A percentile compares a stretch with the other conserved stretches of the same genome.
phyloP scores from a whole-genome alignment of 1,140 invertebrate species.

The Semibalanus balanoides region DNA sequence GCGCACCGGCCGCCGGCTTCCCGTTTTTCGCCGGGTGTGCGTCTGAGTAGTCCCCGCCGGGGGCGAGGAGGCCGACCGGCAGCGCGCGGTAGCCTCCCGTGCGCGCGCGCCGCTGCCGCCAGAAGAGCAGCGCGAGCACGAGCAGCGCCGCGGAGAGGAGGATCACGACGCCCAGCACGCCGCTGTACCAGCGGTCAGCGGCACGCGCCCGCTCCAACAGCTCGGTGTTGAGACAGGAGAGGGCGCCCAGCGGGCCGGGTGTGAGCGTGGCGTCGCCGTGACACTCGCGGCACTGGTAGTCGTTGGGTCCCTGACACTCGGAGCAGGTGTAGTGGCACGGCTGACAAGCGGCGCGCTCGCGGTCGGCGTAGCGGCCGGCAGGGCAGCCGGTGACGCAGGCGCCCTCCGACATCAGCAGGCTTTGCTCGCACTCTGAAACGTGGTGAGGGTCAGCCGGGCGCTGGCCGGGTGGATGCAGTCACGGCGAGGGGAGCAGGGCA shows the following conservation, averaged over 20 bases:
- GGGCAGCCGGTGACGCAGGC: conserved; percentile 6
- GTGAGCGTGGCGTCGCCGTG: conserved; percentile 34
- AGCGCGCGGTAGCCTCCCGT: not conserved
- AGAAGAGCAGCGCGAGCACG: not conserved
- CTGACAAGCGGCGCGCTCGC: conserved; percentile 23
- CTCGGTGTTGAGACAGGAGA: not conserved
- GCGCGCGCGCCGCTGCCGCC: not conserved
- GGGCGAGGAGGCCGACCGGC: not conserved
- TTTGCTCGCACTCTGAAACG: not conserved
- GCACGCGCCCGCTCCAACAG: not conserved
- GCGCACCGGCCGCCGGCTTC: not conserved
- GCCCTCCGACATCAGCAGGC: not conserved
- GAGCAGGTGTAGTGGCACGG: conserved; percentile 44
- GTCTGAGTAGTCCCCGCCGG: not conserved
- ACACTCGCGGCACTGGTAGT: conserved; percentile 40
- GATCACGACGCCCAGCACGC: not conserved
- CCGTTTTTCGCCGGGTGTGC: not conserved
- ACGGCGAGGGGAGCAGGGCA: not conserved
- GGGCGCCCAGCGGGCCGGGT: not conserved
- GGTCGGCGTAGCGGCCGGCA: conserved; percentile 5
- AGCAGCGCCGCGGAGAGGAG: not conserved
- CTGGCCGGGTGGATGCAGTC: not conserved
- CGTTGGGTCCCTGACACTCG: conserved; percentile 37
- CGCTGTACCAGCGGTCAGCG: not conserved
- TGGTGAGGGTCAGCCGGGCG: not conserved